Evolutionary conservation across 2,888 invertebrate genomes (phyloP).

Genomic region (Dynastes tityus): DNA sequence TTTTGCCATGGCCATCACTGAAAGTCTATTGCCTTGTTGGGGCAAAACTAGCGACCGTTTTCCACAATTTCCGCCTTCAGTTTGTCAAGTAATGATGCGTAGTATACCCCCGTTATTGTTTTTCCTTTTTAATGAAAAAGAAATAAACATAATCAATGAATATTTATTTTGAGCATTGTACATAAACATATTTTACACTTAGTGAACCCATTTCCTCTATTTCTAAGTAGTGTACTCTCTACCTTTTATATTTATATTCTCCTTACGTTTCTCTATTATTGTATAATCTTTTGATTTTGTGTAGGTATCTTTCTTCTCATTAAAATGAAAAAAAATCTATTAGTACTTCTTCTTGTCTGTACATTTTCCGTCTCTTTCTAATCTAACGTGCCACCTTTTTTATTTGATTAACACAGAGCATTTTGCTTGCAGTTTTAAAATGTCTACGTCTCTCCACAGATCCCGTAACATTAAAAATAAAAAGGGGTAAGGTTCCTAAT

Average conservation of each 20-base stretch:
- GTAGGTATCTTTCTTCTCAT: constrained; percentile 3
- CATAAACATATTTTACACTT: too few relatives aligned
- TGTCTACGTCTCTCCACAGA: constrained; percentile 93
- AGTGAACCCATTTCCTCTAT: too few relatives aligned
- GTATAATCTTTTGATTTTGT: neutral
- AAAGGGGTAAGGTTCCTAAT: constrained; percentile 82
- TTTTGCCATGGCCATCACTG: too few relatives aligned
- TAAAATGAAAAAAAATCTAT: too few relatives aligned
- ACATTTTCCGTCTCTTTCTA: neutral
- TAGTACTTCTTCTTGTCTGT: neutral
- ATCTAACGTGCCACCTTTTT: neutral
- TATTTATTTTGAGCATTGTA: too few relatives aligned
- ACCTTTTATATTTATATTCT: neutral
- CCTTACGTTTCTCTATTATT: neutral
- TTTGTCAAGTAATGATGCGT: too few relatives aligned
- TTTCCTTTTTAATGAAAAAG: too few relatives aligned
- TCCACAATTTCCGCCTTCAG: too few relatives aligned
- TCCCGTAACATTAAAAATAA: constrained; percentile 91
- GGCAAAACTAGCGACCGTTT: too few relatives aligned
- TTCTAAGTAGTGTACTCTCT: neutral
- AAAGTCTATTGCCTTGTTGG: too few relatives aligned
- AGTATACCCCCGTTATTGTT: too few relatives aligned
- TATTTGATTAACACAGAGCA: constrained; percentile 48
- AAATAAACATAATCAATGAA: too few relatives aligned
- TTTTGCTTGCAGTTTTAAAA: constrained; percentile 83